Percentiles rank a stretch among this genome's conserved stretches.
phyloP scores from a whole-genome alignment of 2,888 invertebrate species.

The Timema podura region DNA sequence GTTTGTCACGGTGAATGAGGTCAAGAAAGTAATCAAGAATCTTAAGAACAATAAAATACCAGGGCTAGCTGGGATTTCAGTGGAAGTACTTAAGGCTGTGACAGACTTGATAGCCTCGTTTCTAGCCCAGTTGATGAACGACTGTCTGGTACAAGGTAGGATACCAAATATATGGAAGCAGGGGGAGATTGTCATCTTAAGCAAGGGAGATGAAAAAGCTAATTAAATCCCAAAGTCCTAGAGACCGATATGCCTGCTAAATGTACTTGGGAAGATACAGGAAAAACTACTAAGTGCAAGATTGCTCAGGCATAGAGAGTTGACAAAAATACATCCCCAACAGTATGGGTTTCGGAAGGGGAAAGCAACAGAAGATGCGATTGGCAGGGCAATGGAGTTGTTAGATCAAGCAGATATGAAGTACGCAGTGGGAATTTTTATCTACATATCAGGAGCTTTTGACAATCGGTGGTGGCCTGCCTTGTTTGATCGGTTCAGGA shows the following conservation, averaged over 20 bases:
- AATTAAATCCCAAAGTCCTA: neutral
- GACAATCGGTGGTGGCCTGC: neutral
- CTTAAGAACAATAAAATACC: neutral
- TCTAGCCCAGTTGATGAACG: neutral
- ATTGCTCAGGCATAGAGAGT: neutral
- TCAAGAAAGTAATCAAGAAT: too few species aligned
- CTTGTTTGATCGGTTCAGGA: neutral
- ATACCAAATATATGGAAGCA: neutral
- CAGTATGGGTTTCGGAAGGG: neutral
- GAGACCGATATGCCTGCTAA: neutral
- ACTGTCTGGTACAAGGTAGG: neutral
- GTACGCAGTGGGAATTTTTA: neutral
- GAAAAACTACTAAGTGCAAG: neutral
- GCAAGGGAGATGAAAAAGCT: neutral
- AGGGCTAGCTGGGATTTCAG: neutral
- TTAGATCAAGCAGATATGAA: neutral
- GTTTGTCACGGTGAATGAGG: neutral
- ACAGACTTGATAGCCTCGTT: neutral
- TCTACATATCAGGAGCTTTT: slow-evolving; percentile 1
- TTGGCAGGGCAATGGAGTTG: neutral
- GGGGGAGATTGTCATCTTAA: neutral
- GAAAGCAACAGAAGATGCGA: neutral
- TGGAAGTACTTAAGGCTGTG: neutral
- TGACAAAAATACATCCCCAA: neutral
- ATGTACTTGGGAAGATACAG: neutral